These are phyloP conservation scores for Lepidocyrtoides sp. DNA, from an alignment of 2,888 invertebrate genomes.

Conservation along the genomic window DNA sequence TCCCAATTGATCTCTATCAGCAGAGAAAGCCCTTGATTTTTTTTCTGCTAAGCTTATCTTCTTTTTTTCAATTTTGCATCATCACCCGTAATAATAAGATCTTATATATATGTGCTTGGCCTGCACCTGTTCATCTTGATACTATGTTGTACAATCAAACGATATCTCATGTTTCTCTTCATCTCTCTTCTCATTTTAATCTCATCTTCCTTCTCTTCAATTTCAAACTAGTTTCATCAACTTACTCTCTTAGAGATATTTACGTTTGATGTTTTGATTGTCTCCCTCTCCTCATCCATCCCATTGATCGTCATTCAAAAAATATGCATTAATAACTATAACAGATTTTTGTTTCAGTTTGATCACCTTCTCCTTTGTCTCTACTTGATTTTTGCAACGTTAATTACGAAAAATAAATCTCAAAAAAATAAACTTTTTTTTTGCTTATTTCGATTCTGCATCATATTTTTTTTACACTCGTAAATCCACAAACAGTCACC, in stretches of 20 bases:
- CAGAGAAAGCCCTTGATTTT: not conserved
- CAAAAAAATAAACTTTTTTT: not conserved
- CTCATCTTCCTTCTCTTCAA: constrained; percentile 16
- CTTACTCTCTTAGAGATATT: not conserved
- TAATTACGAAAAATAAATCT: constrained; percentile 55
- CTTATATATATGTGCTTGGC: not conserved
- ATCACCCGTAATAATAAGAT: not conserved
- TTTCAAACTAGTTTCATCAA: constrained; percentile 61
- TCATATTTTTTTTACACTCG: not conserved
- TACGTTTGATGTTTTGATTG: constrained; percentile 30
- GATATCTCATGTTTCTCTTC: constrained; percentile 36
- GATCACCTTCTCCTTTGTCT: constrained; percentile 18
- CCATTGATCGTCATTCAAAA: not conserved
- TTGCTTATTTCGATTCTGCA: not conserved
- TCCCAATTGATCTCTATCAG: not conserved
- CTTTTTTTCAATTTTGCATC: not conserved
- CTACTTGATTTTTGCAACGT: constrained; percentile 42
- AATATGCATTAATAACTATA: not conserved
- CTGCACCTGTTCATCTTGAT: constrained; percentile 4
- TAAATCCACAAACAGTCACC: not conserved
- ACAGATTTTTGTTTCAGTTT: constrained; percentile 15
- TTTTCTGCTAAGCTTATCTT: not conserved
- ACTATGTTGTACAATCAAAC: constrained; percentile 11
- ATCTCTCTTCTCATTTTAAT: not conserved
- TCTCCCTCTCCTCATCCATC: not conserved